Conservation (phyloP, 2,888 invertebrate species). For the Folsomia candida region DNA sequence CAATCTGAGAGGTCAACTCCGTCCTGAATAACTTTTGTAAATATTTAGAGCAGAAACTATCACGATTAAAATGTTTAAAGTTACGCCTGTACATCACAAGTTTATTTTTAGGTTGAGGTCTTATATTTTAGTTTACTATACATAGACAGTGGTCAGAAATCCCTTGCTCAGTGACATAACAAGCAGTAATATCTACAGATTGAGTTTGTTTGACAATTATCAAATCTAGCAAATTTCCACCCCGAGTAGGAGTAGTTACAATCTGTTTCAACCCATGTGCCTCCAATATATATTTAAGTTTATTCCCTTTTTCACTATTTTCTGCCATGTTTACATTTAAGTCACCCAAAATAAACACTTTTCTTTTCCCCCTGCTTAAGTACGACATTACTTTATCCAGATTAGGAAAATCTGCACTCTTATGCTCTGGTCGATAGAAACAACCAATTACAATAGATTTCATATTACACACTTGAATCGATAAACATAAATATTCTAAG, state of each 20-base stretch:
- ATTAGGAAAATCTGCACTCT: not conserved
- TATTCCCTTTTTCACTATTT: not conserved
- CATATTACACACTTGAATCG: not conserved
- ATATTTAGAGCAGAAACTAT: not conserved
- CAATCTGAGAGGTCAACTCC: not conserved
- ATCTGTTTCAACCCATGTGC: not conserved
- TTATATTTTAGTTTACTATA: no score
- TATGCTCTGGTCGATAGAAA: not conserved
- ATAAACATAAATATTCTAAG: not conserved
- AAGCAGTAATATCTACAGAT: not conserved
- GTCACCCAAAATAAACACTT: no score
- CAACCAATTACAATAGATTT: not conserved
- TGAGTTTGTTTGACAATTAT: no score
- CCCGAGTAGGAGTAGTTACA: no score
- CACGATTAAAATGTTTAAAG: not conserved
- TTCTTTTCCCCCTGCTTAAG: not conserved
- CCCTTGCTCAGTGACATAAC: not conserved
- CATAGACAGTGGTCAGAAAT: no score
- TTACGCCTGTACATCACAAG: not conserved
- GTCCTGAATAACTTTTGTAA: no score
- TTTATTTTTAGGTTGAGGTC: no score
- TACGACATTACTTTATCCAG: not conserved
- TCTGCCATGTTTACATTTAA: not conserved
- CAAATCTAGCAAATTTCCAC: no score
- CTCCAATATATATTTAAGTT: not conserved